Percentiles rank a stretch among this genome's conserved stretches.
phyloP scores from a whole-genome alignment of 2,888 invertebrate genomes.

The Macrosiphum euphorbiae region DNA sequence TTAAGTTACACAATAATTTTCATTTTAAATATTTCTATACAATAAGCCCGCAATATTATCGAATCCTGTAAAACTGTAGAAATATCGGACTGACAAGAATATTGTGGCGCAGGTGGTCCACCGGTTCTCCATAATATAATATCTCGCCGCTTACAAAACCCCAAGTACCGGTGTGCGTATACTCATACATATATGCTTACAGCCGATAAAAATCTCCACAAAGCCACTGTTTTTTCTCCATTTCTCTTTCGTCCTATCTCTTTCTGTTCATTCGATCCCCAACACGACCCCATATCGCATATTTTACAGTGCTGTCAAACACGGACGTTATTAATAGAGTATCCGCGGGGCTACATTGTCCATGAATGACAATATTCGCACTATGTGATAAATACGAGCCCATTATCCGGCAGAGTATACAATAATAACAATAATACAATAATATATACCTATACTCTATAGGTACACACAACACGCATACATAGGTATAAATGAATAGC shows the following conservation, averaged over 20 bases:
- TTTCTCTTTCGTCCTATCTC: conserved; percentile 5
- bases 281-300: conserved; percentile 51
- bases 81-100: background rate
- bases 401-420: conserved; percentile 28
- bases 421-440: conserved; percentile 52
- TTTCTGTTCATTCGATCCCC: conserved; percentile 32
- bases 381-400: conserved; percentile 56
- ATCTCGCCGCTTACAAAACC: conserved; percentile 58
- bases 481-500: background rate
- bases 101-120: conserved; percentile 59
- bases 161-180: conserved; percentile 50
- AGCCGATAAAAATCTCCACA: conserved; percentile 61
- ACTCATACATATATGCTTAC: background rate
- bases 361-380: conserved; percentile 59
- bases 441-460: background rate
- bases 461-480: background rate
- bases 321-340: conserved; percentile 64
- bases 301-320: conserved; percentile 61
- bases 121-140: conserved; percentile 31
- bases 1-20: background rate
- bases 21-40: background rate
- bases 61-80: background rate
- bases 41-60: background rate
- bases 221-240: conserved; percentile 57
- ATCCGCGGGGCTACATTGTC: conserved; percentile 50